Evolutionary conservation across 2,113 vertebrate genomes (phyloP), one percentile per base, ranked within the genome.

Genomic region (Rousettus leschenaultii): DNA sequence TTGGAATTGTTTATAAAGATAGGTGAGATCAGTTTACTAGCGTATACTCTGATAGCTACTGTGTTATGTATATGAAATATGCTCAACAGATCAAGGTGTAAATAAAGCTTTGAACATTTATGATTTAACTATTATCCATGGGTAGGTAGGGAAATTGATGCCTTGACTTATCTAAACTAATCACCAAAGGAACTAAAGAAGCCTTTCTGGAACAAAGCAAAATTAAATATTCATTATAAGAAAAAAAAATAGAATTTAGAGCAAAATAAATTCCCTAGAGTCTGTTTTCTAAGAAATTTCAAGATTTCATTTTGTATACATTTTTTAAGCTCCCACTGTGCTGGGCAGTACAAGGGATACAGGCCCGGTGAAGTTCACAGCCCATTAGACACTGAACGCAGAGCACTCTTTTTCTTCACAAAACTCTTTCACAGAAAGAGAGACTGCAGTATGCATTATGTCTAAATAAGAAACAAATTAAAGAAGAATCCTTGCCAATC

Each of bases 161-260:
- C 51, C 18, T 21, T 82, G 24, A 40, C 16, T 94, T 94, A 82
- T 61, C 45, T 92, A 92, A 92, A 83, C n/a, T 51, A 77, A 86
- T 89, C 89, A 61, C 59, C 43, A 57, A 86, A 95, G 73, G 43
- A 94, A 87, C 86, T 35, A 30, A 40, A 74, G 14, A 77, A 79
- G 33, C 82, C 84, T 90, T 68, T 91, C 51, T 89, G 70, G 73
- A 86, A 79, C 28, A 86, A 83, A 91, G 28, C 73, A 94, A 66
- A 86, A 80, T 87, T 94, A 96, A 97, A 92, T 93, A 82, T 88
- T 91, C 59, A 89, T 85, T 91, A 43, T 48, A 91, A 68, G n/a
- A 91, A 93, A 22, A 30, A 91, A 85, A 38, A 88, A 15, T 21
- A 94, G 53, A 89, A 95, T 91, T 92, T 95, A 94, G 40, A 89